Evolutionary conservation across 2,113 vertebrate species (phyloP).

Genomic region (Pygoscelis adeliae): DNA sequence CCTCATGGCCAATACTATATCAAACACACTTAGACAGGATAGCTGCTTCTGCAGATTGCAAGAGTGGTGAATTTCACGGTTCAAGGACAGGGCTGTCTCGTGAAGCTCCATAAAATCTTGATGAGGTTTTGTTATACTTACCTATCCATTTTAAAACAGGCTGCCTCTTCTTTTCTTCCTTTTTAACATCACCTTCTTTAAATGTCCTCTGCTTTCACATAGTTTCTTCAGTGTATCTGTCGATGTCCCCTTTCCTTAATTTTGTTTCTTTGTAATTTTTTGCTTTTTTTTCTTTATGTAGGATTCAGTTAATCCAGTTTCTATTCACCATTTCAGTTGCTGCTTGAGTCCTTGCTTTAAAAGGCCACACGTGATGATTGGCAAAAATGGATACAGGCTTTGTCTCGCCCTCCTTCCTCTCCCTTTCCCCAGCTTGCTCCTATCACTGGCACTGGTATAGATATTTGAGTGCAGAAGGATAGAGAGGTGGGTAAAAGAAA

Average conservation of each 20-base stretch:
- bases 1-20: background rate
- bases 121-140: background rate
- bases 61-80: background rate
- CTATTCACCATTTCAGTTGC: background rate
- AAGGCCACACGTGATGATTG: background rate
- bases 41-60: background rate
- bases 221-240: background rate
- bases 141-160: background rate
- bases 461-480: background rate
- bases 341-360: background rate
- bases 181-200: background rate
- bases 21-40: background rate
- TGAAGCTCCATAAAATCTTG: background rate
- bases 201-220: background rate
- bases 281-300: background rate
- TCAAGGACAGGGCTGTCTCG: background rate
- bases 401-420: background rate
- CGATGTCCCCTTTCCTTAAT: background rate
- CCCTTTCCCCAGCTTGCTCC: background rate
- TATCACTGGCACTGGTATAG: background rate
- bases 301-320: background rate
- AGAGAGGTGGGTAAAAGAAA: background rate
- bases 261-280: background rate
- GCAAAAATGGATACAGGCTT: background rate
- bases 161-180: background rate